These are phyloP conservation scores for Hestina assimilis DNA, from an alignment of 1,140 invertebrate genomes.

Conservation along the genomic window DNA sequence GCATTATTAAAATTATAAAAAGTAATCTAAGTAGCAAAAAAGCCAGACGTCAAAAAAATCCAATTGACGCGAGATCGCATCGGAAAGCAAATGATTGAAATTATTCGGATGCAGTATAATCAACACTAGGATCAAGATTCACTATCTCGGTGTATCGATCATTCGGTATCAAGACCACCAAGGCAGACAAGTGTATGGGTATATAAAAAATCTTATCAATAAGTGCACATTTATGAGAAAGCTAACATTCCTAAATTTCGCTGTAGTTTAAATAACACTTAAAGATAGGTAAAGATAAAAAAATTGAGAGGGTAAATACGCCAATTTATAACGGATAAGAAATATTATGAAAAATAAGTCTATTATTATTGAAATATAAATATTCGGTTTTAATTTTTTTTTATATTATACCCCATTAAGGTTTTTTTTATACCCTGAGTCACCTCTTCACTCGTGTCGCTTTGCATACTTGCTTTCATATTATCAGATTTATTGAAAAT, in stretches of 20 bases:
- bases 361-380: no score
- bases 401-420: no score
- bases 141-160: constrained; percentile 16
- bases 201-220: background rate
- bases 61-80: background rate
- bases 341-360: no score
- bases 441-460: no score
- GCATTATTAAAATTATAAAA: background rate
- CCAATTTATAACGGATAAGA: no score
- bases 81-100: constrained; percentile 11
- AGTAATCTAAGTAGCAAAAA: background rate
- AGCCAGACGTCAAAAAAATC: background rate
- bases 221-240: constrained; percentile 9
- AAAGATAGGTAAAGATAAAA: no score
- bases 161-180: constrained; percentile 3
- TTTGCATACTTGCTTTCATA: no score
- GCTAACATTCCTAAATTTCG: background rate
- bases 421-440: no score
- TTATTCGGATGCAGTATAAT: constrained; percentile 24
- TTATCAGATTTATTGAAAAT: no score
- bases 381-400: no score
- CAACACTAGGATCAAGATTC: constrained; percentile 19
- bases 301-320: no score
- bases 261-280: no score
- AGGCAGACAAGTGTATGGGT: background rate